Evolutionary conservation across 1,140 invertebrate species (phyloP).

Genomic region (Rhyzopertha dominica): DNA sequence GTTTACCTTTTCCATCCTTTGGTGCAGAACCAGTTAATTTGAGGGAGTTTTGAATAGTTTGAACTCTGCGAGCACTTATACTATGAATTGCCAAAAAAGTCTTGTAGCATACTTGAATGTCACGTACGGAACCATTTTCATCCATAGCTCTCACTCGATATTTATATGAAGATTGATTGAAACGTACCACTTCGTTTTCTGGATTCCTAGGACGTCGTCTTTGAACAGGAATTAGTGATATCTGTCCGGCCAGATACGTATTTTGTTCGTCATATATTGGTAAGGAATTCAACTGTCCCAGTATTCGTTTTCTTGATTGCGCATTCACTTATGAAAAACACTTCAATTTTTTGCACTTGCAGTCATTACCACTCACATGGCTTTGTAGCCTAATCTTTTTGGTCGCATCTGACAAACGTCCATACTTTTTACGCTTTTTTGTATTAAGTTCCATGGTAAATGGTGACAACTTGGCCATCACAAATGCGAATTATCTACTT

Average conservation of each 20-base stretch:
- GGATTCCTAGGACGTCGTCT: slow-evolving; percentile 12
- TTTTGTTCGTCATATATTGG: slow-evolving; percentile 14
- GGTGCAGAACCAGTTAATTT: slow-evolving; percentile 7
- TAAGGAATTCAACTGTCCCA: slow-evolving; percentile 12
- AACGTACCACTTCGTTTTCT: too few species aligned
- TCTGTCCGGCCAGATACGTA: slow-evolving; percentile 15
- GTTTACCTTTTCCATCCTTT: slow-evolving; percentile 4
- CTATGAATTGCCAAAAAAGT: slow-evolving; percentile 10
- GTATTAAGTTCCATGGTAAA: too few species aligned
- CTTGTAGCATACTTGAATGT: too few species aligned
- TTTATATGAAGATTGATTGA: too few species aligned
- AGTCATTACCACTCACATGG: slow-evolving; percentile 5
- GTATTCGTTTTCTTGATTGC: not conserved
- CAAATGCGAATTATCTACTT: too few species aligned
- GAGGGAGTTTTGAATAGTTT: slow-evolving; percentile 1
- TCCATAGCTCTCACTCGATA: too few species aligned
- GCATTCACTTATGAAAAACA: slow-evolving; percentile 14
- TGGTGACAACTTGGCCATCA: too few species aligned
- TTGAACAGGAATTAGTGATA: slow-evolving; percentile 4
- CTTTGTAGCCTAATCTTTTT: slow-evolving; percentile 8
- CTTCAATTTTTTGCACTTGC: slow-evolving; percentile 12
- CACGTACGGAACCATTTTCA: too few species aligned
- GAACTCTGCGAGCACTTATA: slow-evolving; percentile 7
- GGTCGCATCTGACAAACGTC: too few species aligned
- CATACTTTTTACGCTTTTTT: too few species aligned